Percentiles rank a stretch among this genome's conserved stretches.
Evolutionary conservation across 1,140 invertebrate species (phyloP).

Genomic region (Pentalonia nigronervosa): DNA sequence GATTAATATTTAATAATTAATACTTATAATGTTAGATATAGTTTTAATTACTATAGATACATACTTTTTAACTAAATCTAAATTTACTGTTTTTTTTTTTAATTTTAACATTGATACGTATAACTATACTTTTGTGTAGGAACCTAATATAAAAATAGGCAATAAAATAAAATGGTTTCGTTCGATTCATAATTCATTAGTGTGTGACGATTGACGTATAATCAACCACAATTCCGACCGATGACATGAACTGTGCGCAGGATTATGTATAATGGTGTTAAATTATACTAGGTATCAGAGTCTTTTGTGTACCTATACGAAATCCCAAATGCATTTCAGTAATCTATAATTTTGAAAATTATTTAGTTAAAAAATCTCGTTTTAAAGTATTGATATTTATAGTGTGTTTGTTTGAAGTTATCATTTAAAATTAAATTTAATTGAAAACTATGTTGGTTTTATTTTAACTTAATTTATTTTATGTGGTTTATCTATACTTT

Average conservation of each 20-base stretch:
- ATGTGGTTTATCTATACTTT: background rate
- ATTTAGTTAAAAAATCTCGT: background rate
- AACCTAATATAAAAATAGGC: background rate
- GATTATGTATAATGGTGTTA: background rate
- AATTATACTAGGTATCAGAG: background rate
- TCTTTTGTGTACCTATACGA: background rate
- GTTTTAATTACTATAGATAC: background rate
- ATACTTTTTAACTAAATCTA: background rate
- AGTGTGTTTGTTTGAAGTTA: background rate
- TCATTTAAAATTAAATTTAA: background rate
- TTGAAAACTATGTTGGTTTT: background rate
- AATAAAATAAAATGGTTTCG: background rate
- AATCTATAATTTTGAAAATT: background rate
- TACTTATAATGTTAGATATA: background rate
- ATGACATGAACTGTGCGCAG: background rate
- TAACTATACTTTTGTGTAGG: background rate
- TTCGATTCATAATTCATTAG: conserved; percentile 16
- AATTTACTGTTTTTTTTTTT: background rate
- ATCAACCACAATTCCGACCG: conserved; percentile 17
- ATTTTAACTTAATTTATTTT: background rate
- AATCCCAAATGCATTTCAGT: background rate
- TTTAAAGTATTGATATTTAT: background rate
- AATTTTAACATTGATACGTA: background rate
- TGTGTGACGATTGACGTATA: conserved; percentile 24
- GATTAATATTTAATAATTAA: conserved; percentile 16